phyloP scores from a whole-genome alignment of 2,888 invertebrate species.

The Xylota segnis region DNA sequence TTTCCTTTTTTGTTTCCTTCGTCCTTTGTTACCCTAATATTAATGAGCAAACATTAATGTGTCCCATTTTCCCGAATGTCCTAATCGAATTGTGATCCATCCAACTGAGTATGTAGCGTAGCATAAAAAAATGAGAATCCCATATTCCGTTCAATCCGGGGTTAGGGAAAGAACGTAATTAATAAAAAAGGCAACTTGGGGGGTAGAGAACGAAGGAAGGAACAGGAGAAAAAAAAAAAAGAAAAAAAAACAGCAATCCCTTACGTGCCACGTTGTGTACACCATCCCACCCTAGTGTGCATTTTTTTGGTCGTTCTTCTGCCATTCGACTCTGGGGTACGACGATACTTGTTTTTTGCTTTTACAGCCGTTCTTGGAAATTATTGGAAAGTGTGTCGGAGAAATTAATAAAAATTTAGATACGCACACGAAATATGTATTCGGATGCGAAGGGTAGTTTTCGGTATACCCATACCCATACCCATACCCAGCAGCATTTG shows the following conservation, averaged over 20 bases:
- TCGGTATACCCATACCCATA: conserved; percentile 5
- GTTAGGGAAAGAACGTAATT: conserved; percentile 63
- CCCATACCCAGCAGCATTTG: neutral
- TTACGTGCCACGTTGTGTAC: conserved; percentile 9
- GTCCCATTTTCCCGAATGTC: conserved; percentile 66
- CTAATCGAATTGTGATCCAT: conserved; percentile 75
- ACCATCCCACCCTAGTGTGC: conserved; percentile 42
- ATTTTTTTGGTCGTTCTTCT: conserved; percentile 38
- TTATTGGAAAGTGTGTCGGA: conserved; percentile 71
- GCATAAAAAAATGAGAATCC: conserved; percentile 60
- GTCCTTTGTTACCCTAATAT: conserved; percentile 67
- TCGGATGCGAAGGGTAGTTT: conserved; percentile 53
- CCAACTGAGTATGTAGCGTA: conserved; percentile 26
- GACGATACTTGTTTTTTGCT: conserved; percentile 8
- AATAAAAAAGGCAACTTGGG: conserved; percentile 71
- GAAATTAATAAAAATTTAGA: conserved; percentile 74
- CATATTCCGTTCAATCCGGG: conserved; percentile 29
- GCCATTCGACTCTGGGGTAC: conserved; percentile 19
- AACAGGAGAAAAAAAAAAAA: neutral
- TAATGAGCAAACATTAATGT: conserved; percentile 74
- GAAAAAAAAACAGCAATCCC: conserved; percentile 38
- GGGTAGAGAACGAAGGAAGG: neutral
- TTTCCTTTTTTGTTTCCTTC: conserved; percentile 23
- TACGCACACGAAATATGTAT: conserved; percentile 57
- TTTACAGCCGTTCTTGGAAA: conserved; percentile 39